Evolutionary conservation across 1,140 invertebrate species (phyloP).

Genomic region (Belonocnema kinseyi): DNA sequence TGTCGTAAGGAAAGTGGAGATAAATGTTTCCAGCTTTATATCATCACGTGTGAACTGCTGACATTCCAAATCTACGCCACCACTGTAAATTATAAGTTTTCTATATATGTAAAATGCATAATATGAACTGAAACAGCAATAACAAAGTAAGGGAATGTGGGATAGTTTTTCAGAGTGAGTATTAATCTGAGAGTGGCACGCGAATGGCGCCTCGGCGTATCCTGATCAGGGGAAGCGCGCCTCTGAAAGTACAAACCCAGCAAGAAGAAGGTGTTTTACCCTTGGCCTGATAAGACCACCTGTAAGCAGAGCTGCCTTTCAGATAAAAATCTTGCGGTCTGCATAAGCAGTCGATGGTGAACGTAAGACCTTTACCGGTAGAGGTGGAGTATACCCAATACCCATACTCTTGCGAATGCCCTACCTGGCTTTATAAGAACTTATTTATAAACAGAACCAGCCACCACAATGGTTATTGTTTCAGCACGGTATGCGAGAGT

Average conservation of each 20-base stretch:
- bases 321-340: constrained; percentile 66
- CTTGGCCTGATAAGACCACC: constrained; percentile 65
- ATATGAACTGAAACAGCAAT: too few species aligned
- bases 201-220: constrained; percentile 20
- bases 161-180: neutral
- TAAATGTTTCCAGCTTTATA: too few species aligned
- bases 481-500: constrained; percentile 66
- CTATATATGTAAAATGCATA: too few species aligned
- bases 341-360: neutral
- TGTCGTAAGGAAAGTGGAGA: too few species aligned
- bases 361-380: constrained; percentile 41
- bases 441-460: constrained; percentile 72
- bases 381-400: constrained; percentile 37
- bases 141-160: constrained; percentile 29
- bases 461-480: constrained; percentile 76
- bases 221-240: neutral
- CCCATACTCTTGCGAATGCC: constrained; percentile 44
- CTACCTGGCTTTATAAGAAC: constrained; percentile 58
- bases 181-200: neutral
- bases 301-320: constrained; percentile 45
- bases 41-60: too few species aligned
- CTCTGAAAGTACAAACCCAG: constrained; percentile 24
- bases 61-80: too few species aligned
- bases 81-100: too few species aligned
- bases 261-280: constrained; percentile 51